phyloP scores from a whole-genome alignment of 2,888 invertebrate genomes.

The Rhagonycha lutea region DNA sequence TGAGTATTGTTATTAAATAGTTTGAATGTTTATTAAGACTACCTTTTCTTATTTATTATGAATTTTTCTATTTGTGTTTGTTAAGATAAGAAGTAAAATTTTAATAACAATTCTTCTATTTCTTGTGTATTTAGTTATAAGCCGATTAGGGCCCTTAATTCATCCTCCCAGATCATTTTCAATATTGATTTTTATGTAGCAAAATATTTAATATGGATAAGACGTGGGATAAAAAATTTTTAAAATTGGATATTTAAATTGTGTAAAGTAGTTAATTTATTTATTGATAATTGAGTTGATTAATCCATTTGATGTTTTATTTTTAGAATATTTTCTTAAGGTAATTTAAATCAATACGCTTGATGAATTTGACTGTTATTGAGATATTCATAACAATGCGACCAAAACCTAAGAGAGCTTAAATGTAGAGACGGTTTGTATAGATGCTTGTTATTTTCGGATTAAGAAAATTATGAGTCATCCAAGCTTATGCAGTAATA shows the following conservation, averaged over 20 bases:
- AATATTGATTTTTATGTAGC: neutral
- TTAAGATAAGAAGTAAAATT: neutral
- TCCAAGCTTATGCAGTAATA: constrained; percentile 45
- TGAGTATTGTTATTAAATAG: too few relatives aligned
- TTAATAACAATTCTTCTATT: neutral
- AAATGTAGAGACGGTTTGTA: constrained; percentile 27
- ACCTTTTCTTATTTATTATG: neutral
- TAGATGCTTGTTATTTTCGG: constrained; percentile 55
- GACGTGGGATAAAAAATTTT: neutral
- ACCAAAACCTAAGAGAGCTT: constrained; percentile 22
- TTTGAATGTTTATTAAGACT: too few relatives aligned
- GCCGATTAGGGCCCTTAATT: neutral
- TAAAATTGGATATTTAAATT: neutral
- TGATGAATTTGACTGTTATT: constrained; percentile 10
- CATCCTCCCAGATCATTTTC: neutral
- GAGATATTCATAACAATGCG: constrained; percentile 18
- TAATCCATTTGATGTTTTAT: neutral
- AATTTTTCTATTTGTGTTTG: neutral
- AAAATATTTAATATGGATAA: neutral
- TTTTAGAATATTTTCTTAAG: neutral
- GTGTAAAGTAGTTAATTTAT: neutral
- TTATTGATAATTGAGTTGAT: neutral
- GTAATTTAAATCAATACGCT: constrained; percentile 1
- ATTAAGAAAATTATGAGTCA: constrained; percentile 56
- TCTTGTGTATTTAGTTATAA: neutral